A percentile compares a stretch with the other conserved stretches of the same genome.
Conservation (phyloP, 2,113 vertebrate species). For the Motacilla tschutschensis region DNA sequence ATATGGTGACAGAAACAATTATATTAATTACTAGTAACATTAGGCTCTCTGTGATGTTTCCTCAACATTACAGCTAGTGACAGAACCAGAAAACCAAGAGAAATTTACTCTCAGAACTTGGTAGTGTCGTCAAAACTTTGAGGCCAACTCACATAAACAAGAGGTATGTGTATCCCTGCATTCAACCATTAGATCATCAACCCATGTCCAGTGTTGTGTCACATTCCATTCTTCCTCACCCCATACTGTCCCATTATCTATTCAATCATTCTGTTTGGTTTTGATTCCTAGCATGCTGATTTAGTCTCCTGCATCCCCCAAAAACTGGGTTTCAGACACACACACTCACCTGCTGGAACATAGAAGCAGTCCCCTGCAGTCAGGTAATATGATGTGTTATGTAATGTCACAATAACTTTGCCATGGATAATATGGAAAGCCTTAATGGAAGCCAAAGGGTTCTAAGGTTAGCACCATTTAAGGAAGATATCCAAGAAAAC, state of each 20-base stretch:
- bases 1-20: neutral
- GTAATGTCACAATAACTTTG: conserved; percentile 66
- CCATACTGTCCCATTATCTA: neutral
- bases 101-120: neutral
- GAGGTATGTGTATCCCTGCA: neutral
- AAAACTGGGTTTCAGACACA: neutral
- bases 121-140: neutral
- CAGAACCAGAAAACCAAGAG: neutral
- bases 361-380: conserved; percentile 72
- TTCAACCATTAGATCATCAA: neutral
- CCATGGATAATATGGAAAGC: conserved; percentile 69
- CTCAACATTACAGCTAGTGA: neutral
- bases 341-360: conserved; percentile 72
- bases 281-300: neutral
- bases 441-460: conserved; percentile 50
- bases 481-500: neutral
- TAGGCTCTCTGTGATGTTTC: neutral
- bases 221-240: neutral
- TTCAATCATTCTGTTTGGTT: neutral
- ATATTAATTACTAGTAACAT: neutral
- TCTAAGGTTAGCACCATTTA: neutral
- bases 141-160: neutral
- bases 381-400: conserved; percentile 61
- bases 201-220: accelerated
- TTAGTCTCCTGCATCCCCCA: neutral